These are phyloP conservation scores for Chymomyza fuscimana DNA, from an alignment of 2,888 invertebrate species.

Conservation along the genomic window DNA sequence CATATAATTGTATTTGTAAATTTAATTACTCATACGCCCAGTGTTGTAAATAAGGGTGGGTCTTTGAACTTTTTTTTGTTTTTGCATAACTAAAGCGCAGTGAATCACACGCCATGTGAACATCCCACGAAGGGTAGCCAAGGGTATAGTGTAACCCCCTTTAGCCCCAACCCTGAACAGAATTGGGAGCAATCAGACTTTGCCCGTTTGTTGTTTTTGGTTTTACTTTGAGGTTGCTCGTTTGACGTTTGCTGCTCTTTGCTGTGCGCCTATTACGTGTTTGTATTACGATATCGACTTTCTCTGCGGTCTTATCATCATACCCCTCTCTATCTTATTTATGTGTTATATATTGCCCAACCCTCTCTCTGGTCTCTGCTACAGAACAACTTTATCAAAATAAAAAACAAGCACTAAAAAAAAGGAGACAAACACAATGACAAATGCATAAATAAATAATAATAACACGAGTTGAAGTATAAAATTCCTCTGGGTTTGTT, in stretches of 20 bases:
- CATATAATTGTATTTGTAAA: neutral
- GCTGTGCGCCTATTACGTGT: slow-evolving; percentile 69
- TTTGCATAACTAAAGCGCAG: neutral
- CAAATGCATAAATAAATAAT: slow-evolving; percentile 71
- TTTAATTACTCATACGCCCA: neutral
- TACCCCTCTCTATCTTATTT: slow-evolving; percentile 47
- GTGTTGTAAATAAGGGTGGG: neutral
- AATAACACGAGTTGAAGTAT: slow-evolving; percentile 24
- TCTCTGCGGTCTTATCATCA: slow-evolving; percentile 59
- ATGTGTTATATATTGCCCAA: slow-evolving; percentile 50
- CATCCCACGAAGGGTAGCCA: neutral
- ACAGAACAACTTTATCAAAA: slow-evolving; percentile 68
- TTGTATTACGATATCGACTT: slow-evolving; percentile 75
- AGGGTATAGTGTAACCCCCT: neutral
- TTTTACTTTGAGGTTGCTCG: slow-evolving; percentile 14
- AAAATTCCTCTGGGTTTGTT: slow-evolving; percentile 11
- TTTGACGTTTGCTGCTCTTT: slow-evolving; percentile 23
- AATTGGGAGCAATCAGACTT: slow-evolving; percentile 36
- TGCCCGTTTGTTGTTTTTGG: slow-evolving; percentile 17
- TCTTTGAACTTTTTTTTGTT: neutral
- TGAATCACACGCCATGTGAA: neutral
- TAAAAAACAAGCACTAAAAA: slow-evolving; percentile 25
- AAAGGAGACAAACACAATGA: slow-evolving; percentile 28
- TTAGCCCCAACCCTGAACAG: slow-evolving; percentile 9
- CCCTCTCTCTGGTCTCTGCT: neutral